A percentile compares a stretch with the other conserved stretches of the same genome.
Evolutionary conservation across 2,113 vertebrate genomes (phyloP).

Genomic region (Todiramphus saurophagus): DNA sequence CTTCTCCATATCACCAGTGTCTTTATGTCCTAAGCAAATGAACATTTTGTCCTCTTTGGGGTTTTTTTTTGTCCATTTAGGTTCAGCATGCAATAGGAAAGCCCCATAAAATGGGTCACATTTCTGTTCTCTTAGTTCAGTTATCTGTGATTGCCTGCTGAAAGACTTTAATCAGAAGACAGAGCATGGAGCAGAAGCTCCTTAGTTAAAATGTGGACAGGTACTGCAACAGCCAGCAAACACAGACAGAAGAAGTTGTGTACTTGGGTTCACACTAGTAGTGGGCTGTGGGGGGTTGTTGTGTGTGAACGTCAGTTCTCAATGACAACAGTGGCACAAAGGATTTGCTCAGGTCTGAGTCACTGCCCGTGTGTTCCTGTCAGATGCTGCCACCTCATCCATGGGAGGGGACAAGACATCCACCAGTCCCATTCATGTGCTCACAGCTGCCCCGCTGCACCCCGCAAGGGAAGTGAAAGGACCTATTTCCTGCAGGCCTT

Average conservation of each 20-base stretch:
- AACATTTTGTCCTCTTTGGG: neutral
- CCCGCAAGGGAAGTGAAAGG: neutral
- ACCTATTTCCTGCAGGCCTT: neutral
- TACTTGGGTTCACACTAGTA: neutral
- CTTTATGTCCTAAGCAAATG: neutral
- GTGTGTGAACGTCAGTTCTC: neutral
- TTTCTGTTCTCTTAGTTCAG: neutral
- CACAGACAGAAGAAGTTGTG: neutral
- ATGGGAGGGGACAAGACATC: neutral
- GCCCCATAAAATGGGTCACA: neutral
- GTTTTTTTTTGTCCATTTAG: neutral
- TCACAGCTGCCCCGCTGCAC: neutral
- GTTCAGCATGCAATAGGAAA: neutral
- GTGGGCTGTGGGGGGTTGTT: neutral
- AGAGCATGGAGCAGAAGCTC: neutral
- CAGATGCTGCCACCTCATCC: neutral
- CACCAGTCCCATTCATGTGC: accelerated
- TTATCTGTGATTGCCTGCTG: neutral
- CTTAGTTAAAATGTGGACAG: neutral
- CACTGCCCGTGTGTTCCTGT: neutral
- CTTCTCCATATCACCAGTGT: neutral
- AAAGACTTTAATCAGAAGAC: neutral
- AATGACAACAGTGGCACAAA: neutral
- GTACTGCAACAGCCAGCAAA: neutral
- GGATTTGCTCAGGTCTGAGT: neutral